A percentile compares a stretch with the other conserved stretches of the same genome.
phyloP scores from a whole-genome alignment of 2,888 invertebrate genomes.

The Heliconius charithonia region DNA sequence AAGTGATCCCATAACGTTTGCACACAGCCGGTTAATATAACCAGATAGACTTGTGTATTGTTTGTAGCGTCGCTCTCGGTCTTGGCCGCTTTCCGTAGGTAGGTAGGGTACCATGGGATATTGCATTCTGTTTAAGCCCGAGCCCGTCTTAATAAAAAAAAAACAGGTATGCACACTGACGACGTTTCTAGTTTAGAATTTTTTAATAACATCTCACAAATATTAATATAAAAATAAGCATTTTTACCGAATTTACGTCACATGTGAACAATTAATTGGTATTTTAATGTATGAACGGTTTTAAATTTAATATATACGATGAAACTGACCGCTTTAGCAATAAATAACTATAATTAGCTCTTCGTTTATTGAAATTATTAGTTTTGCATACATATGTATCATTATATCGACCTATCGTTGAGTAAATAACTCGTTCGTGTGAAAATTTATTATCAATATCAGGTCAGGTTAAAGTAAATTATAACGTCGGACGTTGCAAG shows the following conservation, averaged over 20 bases:
- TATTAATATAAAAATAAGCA: neutral
- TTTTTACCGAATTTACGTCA: slow-evolving; percentile 19
- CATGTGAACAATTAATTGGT: slow-evolving; percentile 18
- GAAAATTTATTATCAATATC: slow-evolving; percentile 31
- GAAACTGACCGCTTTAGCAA: slow-evolving; percentile 41
- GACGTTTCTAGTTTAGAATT: slow-evolving; percentile 42
- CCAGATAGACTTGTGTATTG: slow-evolving; percentile 82
- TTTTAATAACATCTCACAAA: slow-evolving; percentile 15
- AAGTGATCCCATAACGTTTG: slow-evolving; percentile 48
- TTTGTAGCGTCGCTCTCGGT: slow-evolving; percentile 78
- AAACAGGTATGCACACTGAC: slow-evolving; percentile 70
- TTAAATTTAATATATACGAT: slow-evolving; percentile 32
- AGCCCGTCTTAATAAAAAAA: slow-evolving; percentile 73
- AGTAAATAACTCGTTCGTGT: slow-evolving; percentile 29
- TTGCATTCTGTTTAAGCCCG: slow-evolving; percentile 70
- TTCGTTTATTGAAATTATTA: slow-evolving; percentile 47
- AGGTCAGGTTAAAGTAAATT: slow-evolving; percentile 36
- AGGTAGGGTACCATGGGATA: slow-evolving; percentile 66
- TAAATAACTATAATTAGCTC: slow-evolving; percentile 46
- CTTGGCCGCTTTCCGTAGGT: slow-evolving; percentile 70
- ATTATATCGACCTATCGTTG: slow-evolving; percentile 26
- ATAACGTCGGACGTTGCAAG: slow-evolving; percentile 2
- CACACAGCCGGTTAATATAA: slow-evolving; percentile 72
- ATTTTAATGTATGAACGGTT: slow-evolving; percentile 19
- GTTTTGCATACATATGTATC: slow-evolving; percentile 1